Evolutionary conservation across 2,888 invertebrate species (phyloP), one percentile per base, ranked within the genome.

Genomic region (Drosophila limbata): DNA sequence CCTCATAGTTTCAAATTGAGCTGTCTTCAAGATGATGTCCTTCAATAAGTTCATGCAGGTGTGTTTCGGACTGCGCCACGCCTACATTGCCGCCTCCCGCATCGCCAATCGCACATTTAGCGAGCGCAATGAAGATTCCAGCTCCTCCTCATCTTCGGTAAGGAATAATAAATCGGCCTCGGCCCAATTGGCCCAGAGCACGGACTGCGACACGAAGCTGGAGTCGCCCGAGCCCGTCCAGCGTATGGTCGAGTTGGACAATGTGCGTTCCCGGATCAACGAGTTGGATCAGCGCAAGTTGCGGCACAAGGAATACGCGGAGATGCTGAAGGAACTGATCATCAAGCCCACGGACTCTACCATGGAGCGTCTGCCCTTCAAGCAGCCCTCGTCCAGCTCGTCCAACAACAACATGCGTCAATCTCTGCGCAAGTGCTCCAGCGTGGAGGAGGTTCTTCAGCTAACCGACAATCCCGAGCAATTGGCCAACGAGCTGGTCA

Each of bases 281-380:
- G 79, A 79, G 2, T 15, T 73, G 6, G 79, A 79, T 35, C 79
- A 79, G n/a, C 79, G 79, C 0, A 47, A 50, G 17, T 1, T 59
- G 8, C 66, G 79, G 0, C 64, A 52, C 11, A n/a, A 40, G 9
- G 50, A 79, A 45, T 70, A 66, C 8, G 50, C 56, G 0, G 13
- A 19, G 4, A 45, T 68, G 21, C 25, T 79, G 0, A 53, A 68
- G 17, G 33, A 53, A 0, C 10, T 79, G 8, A 40, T 64, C 8
- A 11, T 35, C 1, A 68, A 79, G n/a, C 63, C 56, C 2, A 9
- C 13, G 4, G 17, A 8, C 4, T 2, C 5, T 1, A 10, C 13
- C 0, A 9, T 28, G 8, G 64, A 63, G 0, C 45, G 51, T 13
- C 19, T 79, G 35, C 78, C 78, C 0, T 79, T 79, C 4, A 76